Percentiles rank a stretch among this genome's conserved stretches.
Conservation (phyloP, 2,797 vertebrate genomes). For the Gymnothorax javanicus region DNA sequence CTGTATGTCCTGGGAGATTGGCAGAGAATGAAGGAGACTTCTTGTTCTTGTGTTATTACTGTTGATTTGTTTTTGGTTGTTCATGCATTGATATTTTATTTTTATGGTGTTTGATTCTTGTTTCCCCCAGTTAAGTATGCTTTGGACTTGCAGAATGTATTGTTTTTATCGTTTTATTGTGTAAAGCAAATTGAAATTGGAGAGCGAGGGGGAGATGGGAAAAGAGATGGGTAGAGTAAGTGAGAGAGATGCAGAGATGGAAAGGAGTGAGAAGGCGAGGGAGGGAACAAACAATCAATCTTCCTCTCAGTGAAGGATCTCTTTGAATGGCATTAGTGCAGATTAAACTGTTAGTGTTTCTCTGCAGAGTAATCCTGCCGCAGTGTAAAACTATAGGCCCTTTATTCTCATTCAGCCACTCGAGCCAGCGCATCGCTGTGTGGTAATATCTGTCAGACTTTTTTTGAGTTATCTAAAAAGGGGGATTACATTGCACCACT, state of each 20-base stretch:
- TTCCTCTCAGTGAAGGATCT: neutral
- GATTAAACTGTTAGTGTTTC: constrained; percentile 22
- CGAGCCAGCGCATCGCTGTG: neutral
- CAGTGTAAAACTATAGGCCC: constrained; percentile 20
- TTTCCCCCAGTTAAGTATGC: no score
- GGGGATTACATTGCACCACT: neutral
- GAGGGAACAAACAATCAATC: neutral
- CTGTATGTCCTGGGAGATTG: neutral
- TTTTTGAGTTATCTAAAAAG: constrained; percentile 1
- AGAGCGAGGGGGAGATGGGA: neutral
- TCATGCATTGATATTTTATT: no score
- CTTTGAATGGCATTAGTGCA: constrained; percentile 16
- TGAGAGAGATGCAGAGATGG: neutral
- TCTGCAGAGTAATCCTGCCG: constrained; percentile 18
- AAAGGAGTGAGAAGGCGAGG: neutral
- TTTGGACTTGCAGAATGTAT: no score
- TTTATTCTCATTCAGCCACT: constrained; percentile 13
- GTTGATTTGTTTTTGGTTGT: no score
- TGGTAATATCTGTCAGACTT: constrained; percentile 2
- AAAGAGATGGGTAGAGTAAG: neutral
- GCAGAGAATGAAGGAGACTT: neutral
- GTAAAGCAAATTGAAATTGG: no score
- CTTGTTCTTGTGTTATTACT: no score
- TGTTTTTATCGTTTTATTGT: no score
- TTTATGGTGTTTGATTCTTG: no score